Evolutionary conservation across 30 jellyfish, hydroid and myxozoan species (phyloP).

Genomic region (Catostylus mosaicus): DNA sequence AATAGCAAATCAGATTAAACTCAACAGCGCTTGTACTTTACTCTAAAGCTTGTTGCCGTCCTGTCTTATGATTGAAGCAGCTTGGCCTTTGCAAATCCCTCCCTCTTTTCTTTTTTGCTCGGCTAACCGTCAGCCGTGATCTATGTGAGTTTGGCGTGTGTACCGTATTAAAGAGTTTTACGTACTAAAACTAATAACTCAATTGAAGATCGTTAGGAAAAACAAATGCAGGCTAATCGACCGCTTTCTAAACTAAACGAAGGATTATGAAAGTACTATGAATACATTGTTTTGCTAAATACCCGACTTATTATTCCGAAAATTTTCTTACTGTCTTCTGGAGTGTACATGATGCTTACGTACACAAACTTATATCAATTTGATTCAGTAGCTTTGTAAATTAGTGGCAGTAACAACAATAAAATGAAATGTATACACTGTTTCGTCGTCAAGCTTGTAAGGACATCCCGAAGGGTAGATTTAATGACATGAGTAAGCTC

Average conservation of each 20-base stretch:
- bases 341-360: too few relatives aligned
- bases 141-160: slow-evolving; percentile 45
- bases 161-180: slow-evolving; percentile 28
- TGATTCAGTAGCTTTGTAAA: too few relatives aligned
- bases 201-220: slow-evolving; percentile 21
- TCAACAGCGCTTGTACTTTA: slow-evolving; percentile 11
- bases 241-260: slow-evolving; percentile 50
- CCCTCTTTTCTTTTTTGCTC: slow-evolving; percentile 38
- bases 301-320: too few relatives aligned
- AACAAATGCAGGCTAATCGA: slow-evolving; percentile 71
- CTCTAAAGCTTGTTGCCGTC: slow-evolving; percentile 47
- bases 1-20: slow-evolving; percentile 23
- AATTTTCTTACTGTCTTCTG: too few relatives aligned
- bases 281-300: not conserved
- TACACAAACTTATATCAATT: too few relatives aligned
- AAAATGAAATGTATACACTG: too few relatives aligned
- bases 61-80: slow-evolving; percentile 28
- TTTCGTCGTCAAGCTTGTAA: too few relatives aligned
- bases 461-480: too few relatives aligned
- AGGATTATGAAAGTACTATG: slow-evolving; percentile 8
- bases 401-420: too few relatives aligned
- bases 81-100: slow-evolving; percentile 50
- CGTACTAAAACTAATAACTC: slow-evolving; percentile 38
- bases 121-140: slow-evolving; percentile 56
- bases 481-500: too few relatives aligned